Evolutionary conservation across 2,888 invertebrate genomes (phyloP), one percentile per base, ranked within the genome.

Genomic region (Tubulanus polymorphus): DNA sequence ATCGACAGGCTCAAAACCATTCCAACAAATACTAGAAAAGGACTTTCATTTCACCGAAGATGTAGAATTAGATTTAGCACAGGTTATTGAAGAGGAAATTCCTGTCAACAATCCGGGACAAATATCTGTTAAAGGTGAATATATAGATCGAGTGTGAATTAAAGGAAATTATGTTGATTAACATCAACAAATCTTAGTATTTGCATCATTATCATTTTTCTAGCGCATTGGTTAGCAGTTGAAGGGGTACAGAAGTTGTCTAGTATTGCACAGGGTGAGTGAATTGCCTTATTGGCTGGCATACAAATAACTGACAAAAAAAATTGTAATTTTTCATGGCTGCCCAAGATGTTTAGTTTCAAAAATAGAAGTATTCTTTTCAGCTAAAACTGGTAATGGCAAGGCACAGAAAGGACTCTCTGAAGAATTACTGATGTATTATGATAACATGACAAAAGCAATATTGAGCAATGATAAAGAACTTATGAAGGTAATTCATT

Each of bases 161-260:
- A 32, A 12, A 32, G 37, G 18, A 8, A n/a, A 26, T 6, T 32
- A 8, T 10, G 2, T 52, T 10, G 6, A 12, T 27, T 37, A 12
- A 29, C 15, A n/a, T 45, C n/a, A 15, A 55, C 10, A 51, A 53
- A 25, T 37, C 12, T 26, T 32, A 26, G 27, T 30, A 29, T 18
- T 20, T 29, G 12, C 18, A 35, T 27, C 37, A 41, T 45, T 3
- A 28, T 18, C 30, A 20, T 54, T 41, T 26, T 29, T 45, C 10
- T 61, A 76, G 78, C 73, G 56, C 74, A 76, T 29, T 78, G 76
- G 78, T 55, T 76, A 35, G 71, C 73, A 35, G 68, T 76, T 15
- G 76, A 78, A 60, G 78, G 78, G 3, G 61, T 70, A 3, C 70
- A 68, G 26, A 75, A 74, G 57, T 26, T 64, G 8, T 55, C 64